Base-by-base conservation (phyloP, 2,888 invertebrate species). In the Zootermopsis nevadensis region DNA sequence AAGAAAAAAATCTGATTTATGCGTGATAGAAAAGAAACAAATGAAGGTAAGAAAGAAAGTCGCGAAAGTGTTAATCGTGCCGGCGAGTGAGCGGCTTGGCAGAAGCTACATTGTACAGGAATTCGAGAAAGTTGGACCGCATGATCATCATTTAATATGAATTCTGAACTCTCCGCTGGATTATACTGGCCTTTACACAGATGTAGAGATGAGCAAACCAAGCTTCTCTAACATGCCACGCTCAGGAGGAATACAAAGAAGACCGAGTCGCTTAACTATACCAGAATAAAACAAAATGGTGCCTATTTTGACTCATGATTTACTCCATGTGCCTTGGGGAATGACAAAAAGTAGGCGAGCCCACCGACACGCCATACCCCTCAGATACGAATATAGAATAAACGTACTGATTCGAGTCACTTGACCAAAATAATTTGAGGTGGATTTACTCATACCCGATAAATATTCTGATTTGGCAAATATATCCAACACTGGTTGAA, bases 111-210 rank as follows among this genome's bases (percentile, higher is more conserved):
- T 7, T 31, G 30, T 74, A 55, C 22, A 81, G 53, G 81, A 69
- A 81, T 72, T 81, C 48, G 81, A 81, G 81, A 81, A 81, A 81
- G 81, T 81, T 48, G 81, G 31, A 69, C 69, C 22, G 69, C 69
- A 69, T 69, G 19, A 69, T 33, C 69, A 30, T 33, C 69, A 69
- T 33, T 67, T 67, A 27, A 15, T 53, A 53, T 3, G 3, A 53
- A 6, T 15, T 15, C 53, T 24, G 53, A 60, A 67, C 10, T 27
- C 67, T 67, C 67, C 67, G 67, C 30, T 6, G 67, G 3, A 15
- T n/a, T 67, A 4, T 67, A 3, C 67, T 67, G 67, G 27, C 67
- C 67, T 67, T 69, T 22, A 69, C 24, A 10, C 7, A 7, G 66
- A 66, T 24, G n/a, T n/a, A 66, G 27, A 27, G 66, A 66, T 66